These are phyloP conservation scores for Seira sanloemensis DNA, from an alignment of 2,888 invertebrate species.

Conservation along the genomic window DNA sequence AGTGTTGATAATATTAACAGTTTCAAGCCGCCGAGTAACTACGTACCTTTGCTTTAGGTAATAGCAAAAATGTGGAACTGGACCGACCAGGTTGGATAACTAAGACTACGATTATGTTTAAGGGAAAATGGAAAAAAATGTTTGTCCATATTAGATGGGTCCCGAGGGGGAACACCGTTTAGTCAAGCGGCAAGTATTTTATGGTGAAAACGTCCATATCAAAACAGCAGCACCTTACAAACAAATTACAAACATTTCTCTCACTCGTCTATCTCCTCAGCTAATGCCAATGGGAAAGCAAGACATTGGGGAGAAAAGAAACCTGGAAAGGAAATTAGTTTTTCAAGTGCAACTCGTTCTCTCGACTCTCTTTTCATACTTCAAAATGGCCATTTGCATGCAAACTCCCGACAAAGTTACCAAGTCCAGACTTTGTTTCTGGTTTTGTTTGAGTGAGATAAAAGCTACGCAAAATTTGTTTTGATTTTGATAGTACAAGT, in stretches of 20 bases:
- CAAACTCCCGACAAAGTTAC: not conserved
- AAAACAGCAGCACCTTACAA: not conserved
- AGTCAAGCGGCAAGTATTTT: conserved; percentile 63
- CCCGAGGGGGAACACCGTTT: conserved; percentile 60
- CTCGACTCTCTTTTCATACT: not conserved
- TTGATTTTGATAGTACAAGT: too few relatives aligned
- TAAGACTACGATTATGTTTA: conserved; percentile 29
- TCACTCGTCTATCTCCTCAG: conserved; percentile 19
- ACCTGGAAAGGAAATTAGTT: conserved; percentile 14
- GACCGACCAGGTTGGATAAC: conserved; percentile 23
- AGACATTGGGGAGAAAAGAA: conserved; percentile 4
- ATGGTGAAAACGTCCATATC: conserved; percentile 58
- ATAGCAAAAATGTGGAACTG: not conserved
- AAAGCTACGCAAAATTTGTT: not conserved
- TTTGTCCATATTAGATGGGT: conserved; percentile 62
- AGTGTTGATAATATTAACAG: not conserved
- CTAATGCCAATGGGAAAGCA: not conserved
- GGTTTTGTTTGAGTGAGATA: not conserved
- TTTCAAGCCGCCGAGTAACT: too few relatives aligned
- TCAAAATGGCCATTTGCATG: conserved; percentile 20
- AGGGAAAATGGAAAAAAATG: conserved; percentile 42
- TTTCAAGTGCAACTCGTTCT: not conserved
- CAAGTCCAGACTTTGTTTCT: not conserved
- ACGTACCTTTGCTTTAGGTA: conserved; percentile 16
- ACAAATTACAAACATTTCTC: not conserved